Evolutionary conservation across 2,888 invertebrate species (phyloP).

Genomic region (Ophion ventricosus): DNA sequence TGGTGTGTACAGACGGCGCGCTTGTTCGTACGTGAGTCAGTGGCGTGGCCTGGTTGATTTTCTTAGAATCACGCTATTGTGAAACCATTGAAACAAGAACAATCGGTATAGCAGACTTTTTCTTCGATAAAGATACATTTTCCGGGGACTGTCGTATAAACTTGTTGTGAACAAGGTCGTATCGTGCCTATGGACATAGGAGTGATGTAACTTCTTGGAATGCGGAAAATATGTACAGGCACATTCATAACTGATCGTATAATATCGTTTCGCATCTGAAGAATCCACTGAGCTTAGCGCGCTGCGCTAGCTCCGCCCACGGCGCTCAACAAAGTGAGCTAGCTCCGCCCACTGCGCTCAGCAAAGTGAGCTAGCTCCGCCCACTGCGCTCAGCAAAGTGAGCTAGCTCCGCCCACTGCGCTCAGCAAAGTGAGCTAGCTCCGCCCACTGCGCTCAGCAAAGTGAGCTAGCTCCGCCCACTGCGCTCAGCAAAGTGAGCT

Average conservation of each 20-base stretch:
- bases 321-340: too few species aligned
- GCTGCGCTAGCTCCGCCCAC: too few species aligned
- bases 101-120: slow-evolving; percentile 18
- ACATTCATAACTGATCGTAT: background rate
- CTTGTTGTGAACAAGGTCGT: slow-evolving; percentile 22
- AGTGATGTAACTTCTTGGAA: background rate
- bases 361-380: too few species aligned
- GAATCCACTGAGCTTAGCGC: background rate
- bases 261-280: background rate
- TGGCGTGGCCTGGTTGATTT: slow-evolving; percentile 52
- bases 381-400: too few species aligned
- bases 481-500: too few species aligned
- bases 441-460: too few species aligned
- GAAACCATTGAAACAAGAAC: slow-evolving; percentile 18
- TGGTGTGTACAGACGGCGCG: background rate
- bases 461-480: too few species aligned
- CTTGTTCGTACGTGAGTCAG: background rate
- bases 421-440: too few species aligned
- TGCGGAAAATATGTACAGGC: slow-evolving; percentile 4
- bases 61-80: slow-evolving; percentile 55
- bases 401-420: too few species aligned
- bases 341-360: too few species aligned
- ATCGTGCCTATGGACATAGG: background rate
- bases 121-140: slow-evolving; percentile 41
- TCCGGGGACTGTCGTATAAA: background rate